Evolutionary conservation across 2,113 vertebrate species (phyloP), one percentile per base, ranked within the genome.

Genomic region (Sinocyclocheilus maitianheensis): DNA sequence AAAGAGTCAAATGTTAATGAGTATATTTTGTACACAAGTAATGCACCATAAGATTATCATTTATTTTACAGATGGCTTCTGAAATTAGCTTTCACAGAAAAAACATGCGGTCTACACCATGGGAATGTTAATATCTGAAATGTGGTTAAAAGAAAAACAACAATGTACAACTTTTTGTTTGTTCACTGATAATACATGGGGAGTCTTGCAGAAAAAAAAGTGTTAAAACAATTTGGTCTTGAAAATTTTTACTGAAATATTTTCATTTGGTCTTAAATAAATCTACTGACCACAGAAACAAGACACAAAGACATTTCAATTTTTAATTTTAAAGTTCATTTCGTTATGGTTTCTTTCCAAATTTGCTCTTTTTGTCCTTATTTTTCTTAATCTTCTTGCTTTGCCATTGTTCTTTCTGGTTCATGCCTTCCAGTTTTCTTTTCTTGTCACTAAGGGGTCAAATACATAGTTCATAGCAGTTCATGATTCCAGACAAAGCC

Each of bases 371-470:
- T 63, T 71, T 87, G 14, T 95, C 95, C 89, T 95, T 97, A 87
- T 91, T 91, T 76, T 93, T 97, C 94, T 96, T 98, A 79, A 96
- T 91, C 88, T 96, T 98, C 91, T 97, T 96, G n/a, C 90, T 94
- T 58, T 95, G 93, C 80, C 90, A 93, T 48, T 88, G 91, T 20
- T 93, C 93, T 74, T 67, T 88, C n/a, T 72, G 77, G 3, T 87
- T 93, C 85, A 65, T 86, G 24, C 89, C 95, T 82, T 92, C 94
- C 65, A 92, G 48, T 89, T 97, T 97, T 91, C 97, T 96, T 91
- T 97, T 99, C 94, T 97, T 97, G 89, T 97, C 96, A 93, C 98
- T 99, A 86, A 85, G 51, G 58, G 26, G 86, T 87, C 46, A 75
- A 84, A 22, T 8, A 43, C 0, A 55, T 22, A 12, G 87, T 81